phyloP scores from a whole-genome alignment of 2,113 vertebrate species.

The Tyrannus savana region DNA sequence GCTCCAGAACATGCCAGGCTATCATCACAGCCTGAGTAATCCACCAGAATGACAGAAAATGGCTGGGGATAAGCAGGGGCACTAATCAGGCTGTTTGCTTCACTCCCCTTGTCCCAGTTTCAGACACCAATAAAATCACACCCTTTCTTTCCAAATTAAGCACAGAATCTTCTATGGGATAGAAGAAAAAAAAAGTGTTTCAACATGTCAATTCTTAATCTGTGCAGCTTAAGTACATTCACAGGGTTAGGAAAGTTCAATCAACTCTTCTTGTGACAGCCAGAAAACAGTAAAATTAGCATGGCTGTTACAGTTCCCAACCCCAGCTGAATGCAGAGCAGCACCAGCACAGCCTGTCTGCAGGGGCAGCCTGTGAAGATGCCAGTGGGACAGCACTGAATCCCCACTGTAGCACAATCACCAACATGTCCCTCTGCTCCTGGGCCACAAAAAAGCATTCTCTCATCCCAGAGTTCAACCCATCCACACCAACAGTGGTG shows the following conservation, averaged over 20 bases:
- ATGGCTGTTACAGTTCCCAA: neutral
- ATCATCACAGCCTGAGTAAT: conserved; percentile 21
- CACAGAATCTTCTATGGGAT: neutral
- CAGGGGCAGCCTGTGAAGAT: neutral
- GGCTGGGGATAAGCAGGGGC: conserved; percentile 26
- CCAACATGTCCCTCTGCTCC: neutral
- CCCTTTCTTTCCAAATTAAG: conserved; percentile 2
- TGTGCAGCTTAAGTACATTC: neutral
- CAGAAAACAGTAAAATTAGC: neutral
- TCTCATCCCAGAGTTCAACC: accelerated
- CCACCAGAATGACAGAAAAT: conserved; percentile 23
- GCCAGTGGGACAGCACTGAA: neutral
- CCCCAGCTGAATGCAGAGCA: neutral
- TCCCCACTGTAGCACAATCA: neutral
- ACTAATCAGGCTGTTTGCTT: neutral
- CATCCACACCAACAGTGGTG: accelerated
- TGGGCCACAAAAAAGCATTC: neutral
- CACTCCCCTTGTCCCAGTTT: neutral
- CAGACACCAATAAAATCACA: conserved; percentile 8
- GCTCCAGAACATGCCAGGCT: conserved; percentile 29
- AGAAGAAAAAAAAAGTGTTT: neutral
- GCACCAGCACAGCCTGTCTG: neutral
- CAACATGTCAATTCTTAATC: conserved; percentile 2
- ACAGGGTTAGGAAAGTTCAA: neutral
- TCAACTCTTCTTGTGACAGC: neutral